phyloP scores from a whole-genome alignment of 2,888 invertebrate species.

The Noctua janthe region DNA sequence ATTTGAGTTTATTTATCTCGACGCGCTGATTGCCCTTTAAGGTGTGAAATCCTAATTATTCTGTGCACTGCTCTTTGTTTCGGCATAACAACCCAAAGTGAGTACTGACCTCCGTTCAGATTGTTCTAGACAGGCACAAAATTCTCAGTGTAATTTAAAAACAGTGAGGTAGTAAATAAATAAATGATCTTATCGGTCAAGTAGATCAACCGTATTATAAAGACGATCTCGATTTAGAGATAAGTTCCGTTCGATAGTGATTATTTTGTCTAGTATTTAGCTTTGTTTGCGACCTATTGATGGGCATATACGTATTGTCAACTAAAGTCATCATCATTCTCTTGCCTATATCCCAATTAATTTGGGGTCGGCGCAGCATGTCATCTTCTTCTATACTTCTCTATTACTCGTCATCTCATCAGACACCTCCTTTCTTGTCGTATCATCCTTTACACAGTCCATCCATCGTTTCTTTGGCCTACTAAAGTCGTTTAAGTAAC shows the following conservation, averaged over 20 bases:
- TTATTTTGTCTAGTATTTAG: background rate
- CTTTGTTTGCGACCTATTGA: background rate
- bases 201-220: constrained; percentile 9
- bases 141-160: background rate
- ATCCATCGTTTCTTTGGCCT: too few species aligned
- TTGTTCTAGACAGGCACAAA: background rate
- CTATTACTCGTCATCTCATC: too few species aligned
- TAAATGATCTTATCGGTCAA: constrained; percentile 38
- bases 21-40: too few species aligned
- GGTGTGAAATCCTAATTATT: background rate
- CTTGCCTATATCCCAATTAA: too few species aligned
- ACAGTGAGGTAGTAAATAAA: background rate
- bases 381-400: too few species aligned
- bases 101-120: background rate
- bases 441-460: too few species aligned
- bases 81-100: background rate
- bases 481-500: background rate
- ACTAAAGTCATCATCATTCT: background rate
- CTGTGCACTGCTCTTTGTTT: background rate
- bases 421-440: too few species aligned
- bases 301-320: background rate
- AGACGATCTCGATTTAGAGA: background rate
- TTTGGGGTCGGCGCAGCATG: too few species aligned
- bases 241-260: constrained; percentile 9
- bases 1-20: too few species aligned